phyloP scores from a whole-genome alignment of 1,140 invertebrate genomes.

The Ditylenchus dipsaci region DNA sequence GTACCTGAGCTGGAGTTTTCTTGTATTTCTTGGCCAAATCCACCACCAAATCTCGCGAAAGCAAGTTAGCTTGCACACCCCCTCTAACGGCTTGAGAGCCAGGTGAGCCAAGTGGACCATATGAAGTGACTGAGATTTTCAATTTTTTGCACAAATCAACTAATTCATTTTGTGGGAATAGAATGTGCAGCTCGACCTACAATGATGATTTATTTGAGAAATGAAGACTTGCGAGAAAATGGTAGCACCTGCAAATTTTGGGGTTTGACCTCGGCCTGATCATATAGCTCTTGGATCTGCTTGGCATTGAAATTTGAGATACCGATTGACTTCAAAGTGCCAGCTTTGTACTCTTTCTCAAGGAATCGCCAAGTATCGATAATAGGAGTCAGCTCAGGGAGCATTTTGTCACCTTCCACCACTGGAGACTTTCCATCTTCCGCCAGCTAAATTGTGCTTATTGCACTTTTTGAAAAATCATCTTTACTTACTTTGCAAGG shows the following conservation, averaged over 20 bases:
- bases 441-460: constrained; percentile 21
- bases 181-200: constrained; percentile 41
- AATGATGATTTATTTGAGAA: neutral
- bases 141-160: constrained; percentile 47
- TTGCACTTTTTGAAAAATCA: constrained; percentile 11
- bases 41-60: constrained; percentile 25
- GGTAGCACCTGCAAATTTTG: constrained; percentile 29
- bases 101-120: constrained; percentile 58
- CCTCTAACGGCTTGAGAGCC: constrained; percentile 18
- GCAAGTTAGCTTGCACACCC: constrained; percentile 7
- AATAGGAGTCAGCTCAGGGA: constrained; percentile 22
- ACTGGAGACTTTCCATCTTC: constrained; percentile 4
- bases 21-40: constrained; percentile 35
- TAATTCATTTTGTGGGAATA: constrained; percentile 37
- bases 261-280: constrained; percentile 35
- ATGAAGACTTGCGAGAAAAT: neutral
- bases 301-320: constrained; percentile 63
- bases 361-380: constrained; percentile 49
- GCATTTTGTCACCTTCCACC: constrained; percentile 25
- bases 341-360: constrained; percentile 57
- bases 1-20: constrained; percentile 39
- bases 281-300: constrained; percentile 66
- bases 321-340: constrained; percentile 59
- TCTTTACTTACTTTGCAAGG: constrained; percentile 7
- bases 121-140: constrained; percentile 57